Percentiles rank a stretch among this genome's conserved stretches.
Evolutionary conservation across 2,797 vertebrate species (phyloP).

Genomic region (Thaleichthys pacificus): DNA sequence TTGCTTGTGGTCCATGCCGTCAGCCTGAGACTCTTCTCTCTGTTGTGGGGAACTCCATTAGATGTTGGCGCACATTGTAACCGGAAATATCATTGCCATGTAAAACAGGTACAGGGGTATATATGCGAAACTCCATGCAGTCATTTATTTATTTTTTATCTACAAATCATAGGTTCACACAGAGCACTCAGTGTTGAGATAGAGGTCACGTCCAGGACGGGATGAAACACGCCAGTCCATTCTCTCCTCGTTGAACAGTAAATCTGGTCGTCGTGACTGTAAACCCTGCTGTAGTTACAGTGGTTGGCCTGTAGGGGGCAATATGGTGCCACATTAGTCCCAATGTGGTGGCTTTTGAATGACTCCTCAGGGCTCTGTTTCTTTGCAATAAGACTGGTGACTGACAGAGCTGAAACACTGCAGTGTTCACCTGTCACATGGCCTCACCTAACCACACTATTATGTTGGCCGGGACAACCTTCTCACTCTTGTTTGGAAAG

Average conservation of each 20-base stretch:
- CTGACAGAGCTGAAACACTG: constrained; percentile 56
- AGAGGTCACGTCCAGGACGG: not conserved
- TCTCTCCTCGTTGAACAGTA: not conserved
- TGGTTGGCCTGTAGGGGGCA: constrained; percentile 64
- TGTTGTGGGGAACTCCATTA: constrained; percentile 53
- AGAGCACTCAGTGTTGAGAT: not conserved
- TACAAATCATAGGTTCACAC: not conserved
- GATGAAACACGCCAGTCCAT: not conserved
- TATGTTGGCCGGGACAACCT: not conserved
- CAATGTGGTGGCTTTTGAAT: not conserved
- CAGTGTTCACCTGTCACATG: constrained; percentile 54
- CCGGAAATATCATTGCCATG: constrained; percentile 19
- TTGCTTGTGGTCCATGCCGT: constrained; percentile 26
- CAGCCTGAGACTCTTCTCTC: constrained; percentile 30
- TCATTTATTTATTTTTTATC: not conserved
- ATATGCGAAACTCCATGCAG: not conserved
- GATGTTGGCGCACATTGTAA: constrained; percentile 11
- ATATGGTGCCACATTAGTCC: constrained; percentile 53
- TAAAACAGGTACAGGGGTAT: constrained; percentile 30
- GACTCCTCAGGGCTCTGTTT: not conserved
- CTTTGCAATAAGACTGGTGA: constrained; percentile 23
- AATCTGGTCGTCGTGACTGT: not conserved
- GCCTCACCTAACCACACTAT: constrained; percentile 8
- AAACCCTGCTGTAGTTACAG: constrained; percentile 33
- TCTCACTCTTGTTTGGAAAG: not conserved